Evolutionary conservation across 2,888 invertebrate genomes (phyloP), one percentile per base, ranked within the genome.

Genomic region (Neoascia interrupta): DNA sequence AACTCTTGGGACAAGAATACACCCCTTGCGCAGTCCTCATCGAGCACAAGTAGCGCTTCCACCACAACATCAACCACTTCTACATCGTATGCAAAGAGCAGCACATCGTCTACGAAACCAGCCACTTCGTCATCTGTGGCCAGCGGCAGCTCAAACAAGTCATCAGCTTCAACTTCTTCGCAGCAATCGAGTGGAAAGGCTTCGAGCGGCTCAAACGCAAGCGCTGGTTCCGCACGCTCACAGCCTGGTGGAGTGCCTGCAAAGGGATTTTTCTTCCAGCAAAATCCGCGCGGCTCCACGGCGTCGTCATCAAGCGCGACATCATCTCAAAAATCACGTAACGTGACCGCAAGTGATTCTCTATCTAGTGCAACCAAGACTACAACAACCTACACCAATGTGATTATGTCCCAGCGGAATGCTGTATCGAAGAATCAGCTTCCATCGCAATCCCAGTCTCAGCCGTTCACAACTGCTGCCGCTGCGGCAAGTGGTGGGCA

Each of bases 321-420:
- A 19, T 64, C 81, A 16, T 26, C 63, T 19, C 68, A 69, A 23
- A 41, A 64, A 36, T 56, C 74, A 36, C 66, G 76, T 26, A 72
- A 58, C 49, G 74, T 63, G 11, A 60, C 51, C 8, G 68, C 81
- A 8, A 81, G 61, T 28, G 82, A 82, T 47, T 72, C 81, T 1
- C 31, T 82, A 6, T 68, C 81, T 1, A 82, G 82, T 54, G 68
- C 61, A 85, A 91, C 92, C 81, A 89, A 90, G 83, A 90, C 91
- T 4, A 91, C 91, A 11, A 90, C 91, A 89, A 91, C 91, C 0
- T 91, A 91, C 83, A 91, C 91, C 5, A 90, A 90, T 73, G 90
- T 90, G 34, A 90, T 91, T 73, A 90, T 91, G 89, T 90, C 91
- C 19, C 88, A 90, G 15, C 90, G 91, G 34, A 88, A 89, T 76